Percentiles rank a stretch among this genome's conserved stretches.
Evolutionary conservation across 35 echinoderm and acorn worm genomes (phyloP).

Genomic region (Nesometra sesokonis): DNA sequence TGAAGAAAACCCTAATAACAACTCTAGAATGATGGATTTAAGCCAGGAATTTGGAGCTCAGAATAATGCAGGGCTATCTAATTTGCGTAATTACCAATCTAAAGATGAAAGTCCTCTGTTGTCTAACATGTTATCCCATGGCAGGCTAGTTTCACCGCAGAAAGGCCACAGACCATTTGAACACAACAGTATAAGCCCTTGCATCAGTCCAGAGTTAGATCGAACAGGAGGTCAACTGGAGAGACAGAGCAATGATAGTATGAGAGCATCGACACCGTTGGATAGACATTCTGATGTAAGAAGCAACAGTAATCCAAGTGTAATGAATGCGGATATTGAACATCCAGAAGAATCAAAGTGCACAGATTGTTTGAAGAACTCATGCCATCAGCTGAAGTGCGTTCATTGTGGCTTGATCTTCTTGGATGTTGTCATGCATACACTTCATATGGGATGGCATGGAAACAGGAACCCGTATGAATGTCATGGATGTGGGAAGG

Average conservation of each 20-base stretch:
- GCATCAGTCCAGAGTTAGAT: background rate
- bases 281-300: background rate
- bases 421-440: conserved; percentile 68
- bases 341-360: background rate
- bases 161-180: background rate
- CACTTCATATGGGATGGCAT: conserved; percentile 75
- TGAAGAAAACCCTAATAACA: background rate
- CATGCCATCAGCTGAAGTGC: conserved; percentile 18
- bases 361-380: background rate
- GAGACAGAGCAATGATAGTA: background rate
- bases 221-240: background rate
- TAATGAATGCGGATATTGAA: background rate
- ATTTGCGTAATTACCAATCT: background rate
- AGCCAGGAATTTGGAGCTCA: background rate
- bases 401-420: conserved; percentile 52
- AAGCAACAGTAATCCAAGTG: background rate
- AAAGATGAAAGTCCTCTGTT: background rate
- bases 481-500: conserved; percentile 50
- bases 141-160: background rate
- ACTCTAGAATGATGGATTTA: background rate
- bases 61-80: background rate
- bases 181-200: background rate
- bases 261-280: background rate
- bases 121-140: background rate
- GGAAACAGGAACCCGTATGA: conserved; percentile 49